Conservation (phyloP, 2,797 vertebrate genomes). For the Lindbergichthys nudifrons region DNA sequence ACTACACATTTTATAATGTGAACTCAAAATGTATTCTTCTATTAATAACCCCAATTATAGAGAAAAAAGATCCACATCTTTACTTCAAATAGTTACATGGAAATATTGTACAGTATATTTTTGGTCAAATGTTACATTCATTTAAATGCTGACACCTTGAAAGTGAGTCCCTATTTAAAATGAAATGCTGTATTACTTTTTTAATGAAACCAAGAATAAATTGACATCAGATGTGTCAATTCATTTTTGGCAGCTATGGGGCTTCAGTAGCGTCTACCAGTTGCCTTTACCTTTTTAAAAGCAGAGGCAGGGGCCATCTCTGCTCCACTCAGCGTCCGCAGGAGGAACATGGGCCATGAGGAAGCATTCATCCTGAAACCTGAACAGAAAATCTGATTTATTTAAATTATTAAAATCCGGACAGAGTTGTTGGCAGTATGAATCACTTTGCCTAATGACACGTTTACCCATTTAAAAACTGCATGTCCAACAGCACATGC, state of each 20-base stretch:
- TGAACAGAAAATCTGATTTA: conserved; percentile 57
- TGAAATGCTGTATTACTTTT: background rate
- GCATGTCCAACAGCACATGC: too few species aligned
- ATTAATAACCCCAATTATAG: background rate
- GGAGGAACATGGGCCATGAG: conserved; percentile 97
- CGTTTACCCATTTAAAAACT: too few species aligned
- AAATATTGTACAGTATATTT: background rate
- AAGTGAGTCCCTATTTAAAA: background rate
- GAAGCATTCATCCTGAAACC: conserved; percentile 96
- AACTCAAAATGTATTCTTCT: background rate
- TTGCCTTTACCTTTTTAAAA: conserved; percentile 91
- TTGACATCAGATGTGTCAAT: background rate
- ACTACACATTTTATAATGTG: background rate
- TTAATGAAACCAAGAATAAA: too few species aligned
- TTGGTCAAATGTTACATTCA: background rate
- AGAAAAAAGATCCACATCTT: background rate
- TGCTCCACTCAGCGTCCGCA: conserved; percentile 92
- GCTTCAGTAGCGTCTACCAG: background rate
- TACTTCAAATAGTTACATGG: background rate
- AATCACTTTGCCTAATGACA: too few species aligned
- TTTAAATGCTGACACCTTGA: background rate
- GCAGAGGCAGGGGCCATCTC: conserved; percentile 92
- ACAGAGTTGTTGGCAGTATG: background rate
- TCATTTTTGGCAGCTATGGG: background rate
- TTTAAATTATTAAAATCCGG: background rate